phyloP scores from a whole-genome alignment of 2,113 vertebrate species.

The Chlamydotis undulata region DNA sequence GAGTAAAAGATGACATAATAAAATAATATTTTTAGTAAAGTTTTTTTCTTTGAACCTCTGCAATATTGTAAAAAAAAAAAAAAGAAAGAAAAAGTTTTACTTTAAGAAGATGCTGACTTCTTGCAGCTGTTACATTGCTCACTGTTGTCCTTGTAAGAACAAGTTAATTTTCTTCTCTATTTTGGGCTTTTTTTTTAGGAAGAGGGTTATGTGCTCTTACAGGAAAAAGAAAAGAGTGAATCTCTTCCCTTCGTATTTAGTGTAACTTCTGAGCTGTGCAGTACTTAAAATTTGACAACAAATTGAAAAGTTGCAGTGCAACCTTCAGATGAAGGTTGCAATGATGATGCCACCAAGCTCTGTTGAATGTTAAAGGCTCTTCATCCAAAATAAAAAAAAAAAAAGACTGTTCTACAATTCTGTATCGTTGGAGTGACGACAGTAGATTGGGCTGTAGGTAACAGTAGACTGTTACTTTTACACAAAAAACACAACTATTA shows the following conservation, averaged over 20 bases:
- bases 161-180: not conserved
- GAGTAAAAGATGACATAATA: not conserved
- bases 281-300: not conserved
- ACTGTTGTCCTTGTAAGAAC: not conserved
- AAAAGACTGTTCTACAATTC: not conserved
- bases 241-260: not conserved
- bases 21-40: not conserved
- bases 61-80: not conserved
- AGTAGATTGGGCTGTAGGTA: not conserved
- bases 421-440: not conserved
- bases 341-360: not conserved
- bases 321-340: not conserved
- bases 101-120: not conserved
- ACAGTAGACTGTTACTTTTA: not conserved
- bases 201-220: not conserved
- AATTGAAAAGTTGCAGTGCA: not conserved
- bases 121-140: not conserved
- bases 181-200: not conserved
- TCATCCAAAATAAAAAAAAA: not conserved
- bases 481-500: not conserved
- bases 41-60: not conserved
- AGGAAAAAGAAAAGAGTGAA: not conserved
- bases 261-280: not conserved
- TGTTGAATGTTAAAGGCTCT: not conserved
- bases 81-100: not conserved